These are phyloP conservation scores for Sminthurides aquaticus DNA, from an alignment of 2,888 invertebrate genomes.

Conservation along the genomic window DNA sequence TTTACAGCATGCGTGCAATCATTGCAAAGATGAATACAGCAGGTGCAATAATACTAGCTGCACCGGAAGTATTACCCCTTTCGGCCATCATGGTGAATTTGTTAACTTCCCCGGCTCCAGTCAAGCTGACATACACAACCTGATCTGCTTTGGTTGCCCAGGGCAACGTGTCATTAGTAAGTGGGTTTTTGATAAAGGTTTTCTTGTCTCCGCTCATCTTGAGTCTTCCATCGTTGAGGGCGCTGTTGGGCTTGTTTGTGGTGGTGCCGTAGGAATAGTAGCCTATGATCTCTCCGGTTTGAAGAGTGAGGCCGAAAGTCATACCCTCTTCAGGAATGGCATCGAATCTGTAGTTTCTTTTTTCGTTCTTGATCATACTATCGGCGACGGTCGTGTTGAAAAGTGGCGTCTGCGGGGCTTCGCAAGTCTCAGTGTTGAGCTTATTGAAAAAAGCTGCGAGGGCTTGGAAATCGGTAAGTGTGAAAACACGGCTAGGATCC, in stretches of 20 bases:
- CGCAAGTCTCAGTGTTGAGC: slow-evolving; percentile 28
- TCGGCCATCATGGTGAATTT: too few relatives aligned
- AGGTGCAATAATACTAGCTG: too few relatives aligned
- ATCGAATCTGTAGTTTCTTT: slow-evolving; percentile 18
- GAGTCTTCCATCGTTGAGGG: slow-evolving; percentile 28
- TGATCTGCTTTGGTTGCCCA: too few relatives aligned
- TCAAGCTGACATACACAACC: too few relatives aligned
- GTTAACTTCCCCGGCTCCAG: too few relatives aligned
- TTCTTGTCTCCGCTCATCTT: not conserved
- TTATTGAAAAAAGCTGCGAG: slow-evolving; percentile 23
- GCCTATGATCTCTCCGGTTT: slow-evolving; percentile 9
- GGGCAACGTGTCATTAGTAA: not conserved
- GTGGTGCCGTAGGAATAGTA: slow-evolving; percentile 24
- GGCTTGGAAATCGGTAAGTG: slow-evolving; percentile 17
- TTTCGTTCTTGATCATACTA: slow-evolving; percentile 19
- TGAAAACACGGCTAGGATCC: slow-evolving; percentile 15
- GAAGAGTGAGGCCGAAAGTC: slow-evolving; percentile 14
- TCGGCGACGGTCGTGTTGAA: slow-evolving; percentile 21
- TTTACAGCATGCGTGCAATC: too few relatives aligned
- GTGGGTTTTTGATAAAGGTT: not conserved
- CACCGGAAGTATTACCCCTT: too few relatives aligned
- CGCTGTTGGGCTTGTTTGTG: slow-evolving; percentile 17
- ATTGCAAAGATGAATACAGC: too few relatives aligned
- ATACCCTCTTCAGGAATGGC: slow-evolving; percentile 23
- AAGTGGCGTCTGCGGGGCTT: slow-evolving; percentile 23